Evolutionary conservation across 1,140 invertebrate genomes (phyloP).

Genomic region (Drosophila pruinosa): DNA sequence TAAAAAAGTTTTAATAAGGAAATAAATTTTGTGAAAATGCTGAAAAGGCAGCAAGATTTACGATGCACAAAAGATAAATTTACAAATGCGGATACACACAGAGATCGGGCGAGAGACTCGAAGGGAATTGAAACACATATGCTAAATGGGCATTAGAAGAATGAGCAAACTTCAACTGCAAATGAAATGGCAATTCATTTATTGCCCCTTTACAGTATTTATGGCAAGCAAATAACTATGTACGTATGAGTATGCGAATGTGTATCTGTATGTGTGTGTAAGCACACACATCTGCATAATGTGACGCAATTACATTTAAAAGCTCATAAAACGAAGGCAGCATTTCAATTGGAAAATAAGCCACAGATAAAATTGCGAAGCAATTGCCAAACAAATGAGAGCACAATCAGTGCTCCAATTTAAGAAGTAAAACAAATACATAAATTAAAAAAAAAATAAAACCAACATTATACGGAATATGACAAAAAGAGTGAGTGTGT

Average conservation of each 20-base stretch:
- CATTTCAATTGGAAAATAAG: slow-evolving; percentile 49
- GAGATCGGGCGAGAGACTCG: background rate
- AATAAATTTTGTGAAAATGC: slow-evolving; percentile 73
- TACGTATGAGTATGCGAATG: background rate
- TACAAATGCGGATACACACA: slow-evolving; percentile 46
- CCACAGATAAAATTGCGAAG: slow-evolving; percentile 25
- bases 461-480: background rate
- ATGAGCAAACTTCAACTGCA: slow-evolving; percentile 50
- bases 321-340: slow-evolving; percentile 57
- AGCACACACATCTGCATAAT: slow-evolving; percentile 62
- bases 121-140: slow-evolving; percentile 21
- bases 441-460: slow-evolving; percentile 24
- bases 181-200: slow-evolving; percentile 78
- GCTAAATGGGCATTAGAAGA: slow-evolving; percentile 56
- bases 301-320: slow-evolving; percentile 73
- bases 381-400: slow-evolving; percentile 45
- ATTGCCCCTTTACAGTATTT: slow-evolving; percentile 59
- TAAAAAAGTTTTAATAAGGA: slow-evolving; percentile 77
- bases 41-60: slow-evolving; percentile 77
- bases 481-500: background rate
- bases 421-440: slow-evolving; percentile 25
- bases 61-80: slow-evolving; percentile 74
- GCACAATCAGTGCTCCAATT: background rate
- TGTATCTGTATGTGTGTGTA: slow-evolving; percentile 1
- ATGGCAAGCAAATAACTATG: slow-evolving; percentile 70